phyloP scores from a whole-genome alignment of 2,113 vertebrate species.

The Euleptes europaea region DNA sequence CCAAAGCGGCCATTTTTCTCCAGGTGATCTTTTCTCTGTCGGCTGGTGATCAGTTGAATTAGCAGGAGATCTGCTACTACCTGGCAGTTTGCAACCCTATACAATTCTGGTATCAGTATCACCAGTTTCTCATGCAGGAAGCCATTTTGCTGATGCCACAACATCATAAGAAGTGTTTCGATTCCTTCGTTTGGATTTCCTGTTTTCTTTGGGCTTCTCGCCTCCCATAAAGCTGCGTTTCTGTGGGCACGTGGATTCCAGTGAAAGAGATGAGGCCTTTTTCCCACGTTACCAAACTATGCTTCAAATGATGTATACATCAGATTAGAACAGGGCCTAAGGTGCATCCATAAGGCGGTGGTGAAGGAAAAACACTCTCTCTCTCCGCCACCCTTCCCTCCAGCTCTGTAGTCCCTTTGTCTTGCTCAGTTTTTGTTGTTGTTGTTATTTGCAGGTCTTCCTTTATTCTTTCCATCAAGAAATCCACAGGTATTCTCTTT shows the following conservation, averaged over 20 bases:
- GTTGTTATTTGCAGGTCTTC: constrained; percentile 4
- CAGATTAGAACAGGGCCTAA: constrained; percentile 58
- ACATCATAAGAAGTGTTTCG: not conserved
- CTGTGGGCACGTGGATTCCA: constrained; percentile 24
- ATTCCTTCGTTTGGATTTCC: not conserved
- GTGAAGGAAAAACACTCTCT: constrained; percentile 39
- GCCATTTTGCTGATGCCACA: not conserved
- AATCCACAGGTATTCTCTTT: constrained; percentile 1
- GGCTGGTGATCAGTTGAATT: too few relatives aligned
- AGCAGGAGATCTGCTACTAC: too few relatives aligned
- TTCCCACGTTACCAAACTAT: constrained; percentile 58
- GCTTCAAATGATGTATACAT: constrained; percentile 48
- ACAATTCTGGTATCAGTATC: not conserved
- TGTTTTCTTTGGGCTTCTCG: fast-evolving
- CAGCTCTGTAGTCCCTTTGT: constrained; percentile 45
- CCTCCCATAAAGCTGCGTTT: not conserved
- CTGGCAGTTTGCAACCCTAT: too few relatives aligned
- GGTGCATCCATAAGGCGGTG: constrained; percentile 55
- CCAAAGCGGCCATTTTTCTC: too few relatives aligned
- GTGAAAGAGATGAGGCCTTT: constrained; percentile 54
- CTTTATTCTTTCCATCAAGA: constrained; percentile 40
- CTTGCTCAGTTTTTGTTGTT: constrained; percentile 43
- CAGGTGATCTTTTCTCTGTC: too few relatives aligned
- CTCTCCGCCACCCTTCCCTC: constrained; percentile 46
- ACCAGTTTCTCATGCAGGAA: not conserved